These are phyloP conservation scores for Heterocephalus glaber DNA, from an alignment of 2,113 vertebrate genomes.

Conservation along the genomic window DNA sequence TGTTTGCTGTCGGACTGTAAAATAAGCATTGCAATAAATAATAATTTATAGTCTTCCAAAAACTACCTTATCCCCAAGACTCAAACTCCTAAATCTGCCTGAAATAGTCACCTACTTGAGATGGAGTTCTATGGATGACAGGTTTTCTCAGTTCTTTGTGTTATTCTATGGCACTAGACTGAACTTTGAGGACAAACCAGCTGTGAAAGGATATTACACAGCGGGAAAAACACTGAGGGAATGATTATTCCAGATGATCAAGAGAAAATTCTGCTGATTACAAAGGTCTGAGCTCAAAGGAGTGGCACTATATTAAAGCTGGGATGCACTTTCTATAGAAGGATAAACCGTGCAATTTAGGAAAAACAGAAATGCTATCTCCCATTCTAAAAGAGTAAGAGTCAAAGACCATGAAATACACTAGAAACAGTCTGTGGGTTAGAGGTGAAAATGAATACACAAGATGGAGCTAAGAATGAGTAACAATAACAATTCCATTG, in stretches of 20 bases:
- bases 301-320: background rate
- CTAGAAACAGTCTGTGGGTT: background rate
- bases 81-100: background rate
- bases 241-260: slow-evolving; percentile 42
- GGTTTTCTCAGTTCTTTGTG: background rate
- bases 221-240: background rate
- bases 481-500: background rate
- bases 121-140: background rate
- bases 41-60: slow-evolving; percentile 35
- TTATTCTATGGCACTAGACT: background rate
- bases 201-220: slow-evolving; percentile 22
- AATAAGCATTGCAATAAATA: slow-evolving; percentile 45
- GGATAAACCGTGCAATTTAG: background rate
- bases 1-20: slow-evolving; percentile 45
- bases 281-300: slow-evolving; percentile 35
- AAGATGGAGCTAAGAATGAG: background rate
- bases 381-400: background rate
- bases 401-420: background rate
- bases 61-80: background rate
- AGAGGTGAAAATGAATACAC: background rate
- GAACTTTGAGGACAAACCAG: slow-evolving; percentile 21
- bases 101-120: background rate
- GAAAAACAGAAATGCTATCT: background rate
- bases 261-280: background rate
- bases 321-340: slow-evolving; percentile 5